Conservation (phyloP, 2,888 invertebrate genomes). For the Antheraea assamensis region DNA sequence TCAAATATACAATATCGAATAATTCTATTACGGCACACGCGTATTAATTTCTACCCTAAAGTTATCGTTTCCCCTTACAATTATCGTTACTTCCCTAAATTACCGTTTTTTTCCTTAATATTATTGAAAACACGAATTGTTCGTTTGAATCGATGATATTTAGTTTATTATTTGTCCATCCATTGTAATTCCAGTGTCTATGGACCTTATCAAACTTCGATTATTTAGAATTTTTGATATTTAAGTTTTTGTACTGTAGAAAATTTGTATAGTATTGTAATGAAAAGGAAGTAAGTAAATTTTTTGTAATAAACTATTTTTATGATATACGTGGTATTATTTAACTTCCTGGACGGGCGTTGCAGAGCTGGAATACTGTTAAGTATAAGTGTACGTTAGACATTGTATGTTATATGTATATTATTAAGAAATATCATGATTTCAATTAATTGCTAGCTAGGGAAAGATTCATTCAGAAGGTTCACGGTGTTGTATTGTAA, state of each 20-base stretch:
- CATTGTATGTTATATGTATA: too few species aligned
- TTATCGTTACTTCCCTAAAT: too few species aligned
- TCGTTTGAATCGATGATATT: background rate
- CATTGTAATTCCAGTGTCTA: background rate
- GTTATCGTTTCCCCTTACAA: too few species aligned
- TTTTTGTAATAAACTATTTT: conserved; percentile 5
- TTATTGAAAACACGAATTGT: background rate
- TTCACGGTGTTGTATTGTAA: too few species aligned
- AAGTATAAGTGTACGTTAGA: too few species aligned
- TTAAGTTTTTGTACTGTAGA: background rate
- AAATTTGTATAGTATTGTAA: conserved; percentile 1
- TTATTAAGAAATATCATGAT: too few species aligned
- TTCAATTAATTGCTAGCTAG: too few species aligned
- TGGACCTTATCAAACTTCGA: background rate
- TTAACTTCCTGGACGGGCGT: background rate
- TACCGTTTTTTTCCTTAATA: background rate
- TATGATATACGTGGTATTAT: background rate
- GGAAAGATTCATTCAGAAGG: too few species aligned
- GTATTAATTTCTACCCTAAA: too few species aligned
- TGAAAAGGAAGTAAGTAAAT: background rate
- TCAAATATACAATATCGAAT: too few species aligned
- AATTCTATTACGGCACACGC: too few species aligned
- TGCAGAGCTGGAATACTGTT: background rate
- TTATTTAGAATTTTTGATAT: background rate
- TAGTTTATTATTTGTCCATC: background rate